phyloP scores from a whole-genome alignment of 2,888 invertebrate genomes.

The Parnassius orleans region DNA sequence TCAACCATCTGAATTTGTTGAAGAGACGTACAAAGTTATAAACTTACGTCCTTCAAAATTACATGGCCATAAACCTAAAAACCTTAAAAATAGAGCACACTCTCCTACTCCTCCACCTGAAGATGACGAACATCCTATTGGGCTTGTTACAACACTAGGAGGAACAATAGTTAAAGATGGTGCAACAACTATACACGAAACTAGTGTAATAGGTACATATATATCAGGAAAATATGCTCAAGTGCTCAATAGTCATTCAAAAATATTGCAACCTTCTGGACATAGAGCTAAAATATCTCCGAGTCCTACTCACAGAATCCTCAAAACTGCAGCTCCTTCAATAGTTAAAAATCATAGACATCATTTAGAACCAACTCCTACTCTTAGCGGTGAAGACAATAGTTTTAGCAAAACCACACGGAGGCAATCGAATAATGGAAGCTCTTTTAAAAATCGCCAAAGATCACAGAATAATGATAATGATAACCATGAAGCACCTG shows the following conservation, averaged over 20 bases:
- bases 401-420: conserved; percentile 78
- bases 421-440: conserved; percentile 71
- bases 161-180: conserved; percentile 92
- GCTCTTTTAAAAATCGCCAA: conserved; percentile 82
- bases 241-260: conserved; percentile 90
- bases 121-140: conserved; percentile 86
- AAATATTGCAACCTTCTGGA: conserved; percentile 73
- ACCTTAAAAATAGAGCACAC: conserved; percentile 63
- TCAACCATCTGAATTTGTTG: conserved; percentile 91
- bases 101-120: conserved; percentile 69
- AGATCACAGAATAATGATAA: conserved; percentile 65
- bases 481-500: conserved; percentile 55
- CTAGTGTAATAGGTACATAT: conserved; percentile 93
- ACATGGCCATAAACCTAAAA: conserved; percentile 70
- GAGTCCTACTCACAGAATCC: conserved; percentile 83
- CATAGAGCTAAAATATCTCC: conserved; percentile 85
- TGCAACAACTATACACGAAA: conserved; percentile 91
- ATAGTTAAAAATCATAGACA: conserved; percentile 76
- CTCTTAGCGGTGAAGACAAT: conserved; percentile 82
- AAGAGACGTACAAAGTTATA: conserved; percentile 91
- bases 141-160: conserved; percentile 90
- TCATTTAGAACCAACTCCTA: conserved; percentile 84
- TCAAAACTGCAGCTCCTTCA: conserved; percentile 88
- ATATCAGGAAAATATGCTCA: conserved; percentile 94
- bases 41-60: conserved; percentile 87